phyloP scores from a whole-genome alignment of 2,888 invertebrate genomes.

The Lithophane semibrunnea region DNA sequence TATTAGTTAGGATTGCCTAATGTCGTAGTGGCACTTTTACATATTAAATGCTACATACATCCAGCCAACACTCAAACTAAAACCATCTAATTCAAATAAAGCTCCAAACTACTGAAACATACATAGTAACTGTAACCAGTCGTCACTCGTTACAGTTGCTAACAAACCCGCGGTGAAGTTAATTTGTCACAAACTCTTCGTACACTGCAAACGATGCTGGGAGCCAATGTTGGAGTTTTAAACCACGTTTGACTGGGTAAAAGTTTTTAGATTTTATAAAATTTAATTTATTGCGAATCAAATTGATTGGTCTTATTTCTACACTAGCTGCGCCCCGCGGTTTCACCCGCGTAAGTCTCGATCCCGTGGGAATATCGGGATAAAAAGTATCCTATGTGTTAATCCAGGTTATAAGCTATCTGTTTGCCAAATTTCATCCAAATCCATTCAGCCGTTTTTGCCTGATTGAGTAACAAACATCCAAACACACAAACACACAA shows the following conservation, averaged over 20 bases:
- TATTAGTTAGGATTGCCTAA: no score
- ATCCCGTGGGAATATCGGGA: no score
- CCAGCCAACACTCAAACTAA: not conserved
- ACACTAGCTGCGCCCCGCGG: no score
- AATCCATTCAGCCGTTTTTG: no score
- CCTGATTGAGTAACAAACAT: no score
- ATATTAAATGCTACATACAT: no score
- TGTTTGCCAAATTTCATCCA: no score
- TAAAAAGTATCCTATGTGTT: no score
- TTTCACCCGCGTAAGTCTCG: no score
- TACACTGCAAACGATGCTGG: not conserved
- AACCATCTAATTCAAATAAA: conserved; percentile 25
- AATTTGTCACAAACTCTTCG: conserved; percentile 33
- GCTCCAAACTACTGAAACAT: conserved; percentile 4
- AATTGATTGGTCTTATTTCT: not conserved
- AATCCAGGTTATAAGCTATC: no score
- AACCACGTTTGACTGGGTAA: conserved; percentile 1
- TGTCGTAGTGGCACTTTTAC: not conserved
- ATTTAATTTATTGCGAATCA: not conserved
- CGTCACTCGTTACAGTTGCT: conserved; percentile 18
- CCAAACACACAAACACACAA: no score
- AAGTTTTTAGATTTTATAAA: conserved; percentile 8
- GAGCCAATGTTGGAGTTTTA: not conserved
- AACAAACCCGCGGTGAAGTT: conserved; percentile 26
- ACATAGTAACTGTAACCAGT: conserved; percentile 9